Evolutionary conservation across 2,797 vertebrate genomes (phyloP).

Genomic region (Vireo griseus): DNA sequence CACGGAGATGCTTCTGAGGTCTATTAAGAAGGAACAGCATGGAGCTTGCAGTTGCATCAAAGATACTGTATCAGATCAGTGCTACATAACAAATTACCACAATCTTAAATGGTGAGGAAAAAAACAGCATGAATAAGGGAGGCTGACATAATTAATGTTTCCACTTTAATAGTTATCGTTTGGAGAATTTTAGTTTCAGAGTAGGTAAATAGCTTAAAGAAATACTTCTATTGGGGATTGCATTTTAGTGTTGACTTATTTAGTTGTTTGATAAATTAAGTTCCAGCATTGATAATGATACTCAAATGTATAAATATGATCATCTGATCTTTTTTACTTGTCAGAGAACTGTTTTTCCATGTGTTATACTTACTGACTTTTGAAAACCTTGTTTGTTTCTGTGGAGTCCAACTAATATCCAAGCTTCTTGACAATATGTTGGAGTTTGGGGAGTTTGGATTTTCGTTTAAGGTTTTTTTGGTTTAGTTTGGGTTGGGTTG

Average conservation of each 20-base stretch:
- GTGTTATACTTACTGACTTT: background rate
- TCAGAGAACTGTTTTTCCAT: background rate
- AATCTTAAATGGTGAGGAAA: conserved; percentile 12
- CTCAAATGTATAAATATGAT: background rate
- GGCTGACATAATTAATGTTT: conserved; percentile 16
- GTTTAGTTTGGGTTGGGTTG: background rate
- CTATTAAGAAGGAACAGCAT: conserved; percentile 38
- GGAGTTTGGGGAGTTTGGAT: background rate
- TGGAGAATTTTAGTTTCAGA: conserved; percentile 19
- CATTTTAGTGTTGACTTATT: background rate
- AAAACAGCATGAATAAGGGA: background rate
- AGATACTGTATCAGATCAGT: conserved; percentile 23
- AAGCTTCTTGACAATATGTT: background rate
- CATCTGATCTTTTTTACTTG: background rate
- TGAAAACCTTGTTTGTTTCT: background rate
- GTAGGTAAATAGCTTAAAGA: background rate
- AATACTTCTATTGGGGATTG: background rate
- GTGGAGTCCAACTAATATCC: background rate
- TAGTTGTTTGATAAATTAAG: background rate
- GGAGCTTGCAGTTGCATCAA: conserved; percentile 1
- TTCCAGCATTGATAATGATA: background rate
- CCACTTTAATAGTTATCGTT: conserved; percentile 10
- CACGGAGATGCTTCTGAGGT: background rate
- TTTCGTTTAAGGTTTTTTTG: background rate
- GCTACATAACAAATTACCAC: conserved; percentile 8